Base-by-base conservation (phyloP, 2,888 invertebrate species). In the Drosophila macrospina region DNA sequence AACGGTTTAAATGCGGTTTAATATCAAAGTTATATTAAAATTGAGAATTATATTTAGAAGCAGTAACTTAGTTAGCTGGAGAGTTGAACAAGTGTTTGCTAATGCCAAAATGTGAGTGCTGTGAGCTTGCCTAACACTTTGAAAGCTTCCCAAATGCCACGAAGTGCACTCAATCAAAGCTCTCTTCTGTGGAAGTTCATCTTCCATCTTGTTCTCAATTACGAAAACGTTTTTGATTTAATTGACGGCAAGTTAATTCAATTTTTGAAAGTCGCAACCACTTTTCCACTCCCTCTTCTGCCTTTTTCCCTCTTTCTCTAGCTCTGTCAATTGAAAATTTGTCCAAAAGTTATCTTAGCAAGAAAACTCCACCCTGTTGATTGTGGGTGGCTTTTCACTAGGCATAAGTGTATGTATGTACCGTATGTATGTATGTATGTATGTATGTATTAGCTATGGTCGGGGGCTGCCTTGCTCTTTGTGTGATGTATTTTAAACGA, bases 201-300 rank as follows among this genome's bases (percentile, higher is more conserved):
- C 32, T 55, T 55, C 69, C 71, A 74, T 68, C 71, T 71, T 74
- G 56, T 51, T 68, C 74, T 85, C 80, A 86, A 82, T 86, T 84
- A 84, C 73, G 74, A 69, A 77, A 82, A 73, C 80, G 78, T 82
- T 86, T 86, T 86, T 84, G 82, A 86, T 86, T 80, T 86, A 86
- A 86, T 86, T 86, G 86, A 80, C 82, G 74, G 69, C 71, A 69
- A 74, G 73, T 60, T 86, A 86, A 85, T 85, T 85, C 79, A 76
- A 85, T 85, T 85, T 83, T 60, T 30, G 48, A 44, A 39, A 61
- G 41, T 64, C 48, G 61, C 68, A 65, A 60, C 63, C 68, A 61
- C 73, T 20, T 20, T 20, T 20, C 20, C 20, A 1, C 20, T 3
- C 20, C 63, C 55, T 13, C 13, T 16, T 10, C 10, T 20, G 20